Evolutionary conservation across 1,140 invertebrate genomes (phyloP), one percentile per base, ranked within the genome.

Genomic region (Sycophila sp.): DNA sequence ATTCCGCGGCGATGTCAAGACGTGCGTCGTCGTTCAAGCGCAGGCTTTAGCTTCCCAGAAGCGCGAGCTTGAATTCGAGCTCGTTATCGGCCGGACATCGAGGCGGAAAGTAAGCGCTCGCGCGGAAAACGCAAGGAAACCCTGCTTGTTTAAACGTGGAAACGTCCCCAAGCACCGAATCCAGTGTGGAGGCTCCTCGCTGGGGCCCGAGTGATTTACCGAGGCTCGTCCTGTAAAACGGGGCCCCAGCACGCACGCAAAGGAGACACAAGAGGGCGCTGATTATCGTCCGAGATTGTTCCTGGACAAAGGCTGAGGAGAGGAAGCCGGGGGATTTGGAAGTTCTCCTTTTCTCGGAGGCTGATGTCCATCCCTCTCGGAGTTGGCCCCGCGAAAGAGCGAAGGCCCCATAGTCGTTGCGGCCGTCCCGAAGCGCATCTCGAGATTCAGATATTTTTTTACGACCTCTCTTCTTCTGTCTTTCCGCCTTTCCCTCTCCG

Each of bases 401-500:
- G 68, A 73, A 69, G 73, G 73, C 64, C 71, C 62, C 74, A 73
- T 75, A 58, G 11, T 45, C 66, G 22, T 26, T 8, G 30, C 10
- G 55, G 8, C 15, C 40, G 17, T 45, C 66, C 42, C 60, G 60
- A 71, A 73, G 69, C 69, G 60, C 60, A 70, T 71, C 63, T 69
- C 75, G 77, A 83, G 83, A 85, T 85, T 85, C 83, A 84, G 81
- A 84, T 84, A 84, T 83, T 85, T 83, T 82, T 82, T 79, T 78
- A 81, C 74, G 78, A 77, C 73, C 60, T 76, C 76, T 75, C 53
- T 73, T 69, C 75, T 77, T 74, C 71, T 68, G 60, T 40, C 8
- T 36, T 51, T 53, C 30, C 7, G 4, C 17, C 26, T 63, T 47
- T 49, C 30, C n/a, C 10, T 26, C 34, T 36, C 19, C 42, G 19